Evolutionary conservation across 2,888 invertebrate species (phyloP).

Genomic region (Leptinotarsa haldemani): DNA sequence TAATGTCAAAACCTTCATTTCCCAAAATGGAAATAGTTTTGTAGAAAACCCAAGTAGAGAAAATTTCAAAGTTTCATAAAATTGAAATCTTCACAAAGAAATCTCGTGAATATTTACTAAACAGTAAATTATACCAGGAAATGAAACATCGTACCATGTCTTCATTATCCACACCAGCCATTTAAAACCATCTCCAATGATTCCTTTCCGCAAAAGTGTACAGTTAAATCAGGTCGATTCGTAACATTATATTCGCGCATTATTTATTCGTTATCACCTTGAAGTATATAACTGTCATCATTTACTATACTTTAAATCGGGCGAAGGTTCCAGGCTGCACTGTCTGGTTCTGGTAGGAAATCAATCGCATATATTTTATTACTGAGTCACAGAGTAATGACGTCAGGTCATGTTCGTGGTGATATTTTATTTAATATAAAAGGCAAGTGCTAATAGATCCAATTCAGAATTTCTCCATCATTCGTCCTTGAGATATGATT

Average conservation of each 20-base stretch:
- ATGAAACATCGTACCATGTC: background rate
- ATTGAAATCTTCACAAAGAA: background rate
- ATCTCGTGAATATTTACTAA: background rate
- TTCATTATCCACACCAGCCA: constrained; percentile 16
- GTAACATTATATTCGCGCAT: background rate
- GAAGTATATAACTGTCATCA: background rate
- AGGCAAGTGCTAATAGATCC: background rate
- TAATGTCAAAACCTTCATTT: no score
- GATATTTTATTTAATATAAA: background rate
- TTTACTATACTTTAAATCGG: background rate
- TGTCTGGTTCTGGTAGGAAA: background rate
- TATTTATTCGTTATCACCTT: background rate
- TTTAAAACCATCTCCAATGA: background rate
- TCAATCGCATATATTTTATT: background rate
- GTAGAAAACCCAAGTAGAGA: no score
- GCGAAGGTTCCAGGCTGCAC: background rate
- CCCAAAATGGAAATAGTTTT: no score
- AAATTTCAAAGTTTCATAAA: no score
- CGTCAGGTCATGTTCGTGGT: background rate
- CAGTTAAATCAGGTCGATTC: constrained; percentile 8
- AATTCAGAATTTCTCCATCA: background rate
- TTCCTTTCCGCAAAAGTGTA: constrained; percentile 1
- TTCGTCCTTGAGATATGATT: no score
- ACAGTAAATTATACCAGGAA: constrained; percentile 13
- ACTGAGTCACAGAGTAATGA: background rate